A percentile compares a stretch with the other conserved stretches of the same genome.
These are phyloP conservation scores for Stercorarius parasiticus DNA, from an alignment of 2,113 vertebrate genomes.

Conservation along the genomic window DNA sequence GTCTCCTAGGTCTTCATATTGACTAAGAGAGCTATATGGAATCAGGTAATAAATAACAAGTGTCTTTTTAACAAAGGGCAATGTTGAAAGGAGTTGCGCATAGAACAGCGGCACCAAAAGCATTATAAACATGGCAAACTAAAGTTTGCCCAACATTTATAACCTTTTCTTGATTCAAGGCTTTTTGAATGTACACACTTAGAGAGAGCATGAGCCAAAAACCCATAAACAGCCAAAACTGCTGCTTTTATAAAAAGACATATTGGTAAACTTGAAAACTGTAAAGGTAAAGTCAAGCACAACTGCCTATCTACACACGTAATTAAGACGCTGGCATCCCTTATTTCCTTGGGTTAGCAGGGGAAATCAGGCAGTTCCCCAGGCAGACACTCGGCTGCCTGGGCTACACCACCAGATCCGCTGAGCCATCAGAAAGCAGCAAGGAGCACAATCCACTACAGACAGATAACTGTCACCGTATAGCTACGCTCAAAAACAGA, in stretches of 20 bases:
- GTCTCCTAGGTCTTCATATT: rapidly evolving
- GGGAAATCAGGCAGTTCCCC: rapidly evolving
- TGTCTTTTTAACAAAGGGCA: background rate
- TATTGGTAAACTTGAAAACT: background rate
- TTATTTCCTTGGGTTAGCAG: background rate
- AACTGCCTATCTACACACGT: background rate
- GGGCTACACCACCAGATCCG: rapidly evolving
- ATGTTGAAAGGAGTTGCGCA: background rate
- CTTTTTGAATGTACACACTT: background rate
- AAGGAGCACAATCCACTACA: too few relatives aligned
- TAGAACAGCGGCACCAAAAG: background rate
- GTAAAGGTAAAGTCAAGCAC: background rate
- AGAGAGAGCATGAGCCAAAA: background rate
- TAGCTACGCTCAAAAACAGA: background rate
- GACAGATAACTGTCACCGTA: rapidly evolving
- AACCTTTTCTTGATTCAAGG: background rate
- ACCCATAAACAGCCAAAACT: background rate
- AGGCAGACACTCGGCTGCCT: background rate
- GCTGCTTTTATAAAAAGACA: background rate
- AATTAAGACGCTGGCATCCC: background rate
- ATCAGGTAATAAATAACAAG: background rate
- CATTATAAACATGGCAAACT: background rate
- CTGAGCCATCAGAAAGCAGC: background rate
- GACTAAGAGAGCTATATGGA: rapidly evolving
- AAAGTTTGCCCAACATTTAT: background rate